These are phyloP conservation scores for Lophochroa leadbeateri DNA, from an alignment of 2,113 vertebrate genomes.

Conservation along the genomic window DNA sequence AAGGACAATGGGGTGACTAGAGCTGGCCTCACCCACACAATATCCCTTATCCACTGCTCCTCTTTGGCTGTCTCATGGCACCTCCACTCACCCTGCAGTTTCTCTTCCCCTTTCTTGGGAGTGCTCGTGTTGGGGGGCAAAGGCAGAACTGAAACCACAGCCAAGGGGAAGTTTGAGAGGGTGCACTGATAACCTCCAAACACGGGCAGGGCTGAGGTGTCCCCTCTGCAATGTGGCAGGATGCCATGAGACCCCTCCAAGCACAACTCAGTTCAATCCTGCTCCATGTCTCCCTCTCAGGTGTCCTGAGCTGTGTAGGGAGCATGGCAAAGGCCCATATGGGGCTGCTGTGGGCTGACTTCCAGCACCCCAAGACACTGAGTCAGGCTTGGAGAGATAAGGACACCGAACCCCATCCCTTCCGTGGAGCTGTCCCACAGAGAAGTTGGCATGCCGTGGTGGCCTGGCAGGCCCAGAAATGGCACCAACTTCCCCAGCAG, in stretches of 20 bases:
- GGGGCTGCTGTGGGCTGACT: not conserved
- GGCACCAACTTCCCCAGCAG: not conserved
- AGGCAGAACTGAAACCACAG: not conserved
- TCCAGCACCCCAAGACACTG: not conserved
- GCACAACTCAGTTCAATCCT: not conserved
- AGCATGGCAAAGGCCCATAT: not conserved
- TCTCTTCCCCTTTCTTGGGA: not conserved
- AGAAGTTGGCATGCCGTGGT: not conserved
- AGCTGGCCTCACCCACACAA: not conserved
- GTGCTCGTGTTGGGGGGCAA: fast-evolving
- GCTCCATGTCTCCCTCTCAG: not conserved
- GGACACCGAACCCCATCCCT: not conserved
- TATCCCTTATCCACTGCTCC: not conserved
- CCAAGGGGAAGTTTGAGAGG: not conserved
- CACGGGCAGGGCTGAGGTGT: not conserved
- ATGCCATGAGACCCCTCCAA: not conserved
- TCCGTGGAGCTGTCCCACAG: not conserved
- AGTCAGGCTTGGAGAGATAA: not conserved
- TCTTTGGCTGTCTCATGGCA: not conserved
- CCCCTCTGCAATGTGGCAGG: not conserved
- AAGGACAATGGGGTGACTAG: not conserved
- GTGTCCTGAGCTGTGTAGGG: not conserved
- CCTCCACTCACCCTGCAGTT: not conserved
- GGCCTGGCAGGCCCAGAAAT: not conserved
- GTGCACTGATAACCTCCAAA: fast-evolving